A percentile compares a stretch with the other conserved stretches of the same genome.
These are phyloP conservation scores for Mus pahari DNA, from an alignment of 2,113 vertebrate genomes.

Conservation along the genomic window DNA sequence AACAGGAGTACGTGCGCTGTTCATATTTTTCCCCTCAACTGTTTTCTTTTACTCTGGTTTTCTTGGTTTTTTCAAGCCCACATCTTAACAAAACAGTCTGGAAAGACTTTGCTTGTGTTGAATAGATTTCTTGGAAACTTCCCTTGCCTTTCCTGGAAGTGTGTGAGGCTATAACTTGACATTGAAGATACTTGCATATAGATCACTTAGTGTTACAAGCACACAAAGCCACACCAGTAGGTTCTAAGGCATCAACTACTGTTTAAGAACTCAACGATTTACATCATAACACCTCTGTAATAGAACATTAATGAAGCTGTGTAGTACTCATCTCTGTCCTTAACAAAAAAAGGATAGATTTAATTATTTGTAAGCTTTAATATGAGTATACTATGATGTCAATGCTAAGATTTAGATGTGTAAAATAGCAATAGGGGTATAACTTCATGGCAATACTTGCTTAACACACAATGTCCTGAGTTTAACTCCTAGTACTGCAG, in stretches of 20 bases:
- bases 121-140: constrained; percentile 44
- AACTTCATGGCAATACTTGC: no score
- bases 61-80: background rate
- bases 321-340: background rate
- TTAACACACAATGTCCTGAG: background rate
- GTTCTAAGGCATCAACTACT: background rate
- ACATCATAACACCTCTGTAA: background rate
- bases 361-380: background rate
- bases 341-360: background rate
- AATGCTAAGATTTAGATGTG: background rate
- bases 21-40: background rate
- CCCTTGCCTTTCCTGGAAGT: constrained; percentile 17
- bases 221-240: background rate
- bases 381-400: background rate
- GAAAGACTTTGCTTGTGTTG: constrained; percentile 47
- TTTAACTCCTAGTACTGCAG: background rate
- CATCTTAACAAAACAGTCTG: background rate
- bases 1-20: background rate
- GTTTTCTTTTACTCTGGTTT: background rate
- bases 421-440: background rate
- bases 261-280: background rate
- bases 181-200: background rate
- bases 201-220: constrained; percentile 9
- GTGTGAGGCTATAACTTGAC: background rate
- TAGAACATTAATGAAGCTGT: background rate